Conservation (phyloP, 2,113 vertebrate species). For the Dromas ardeola region DNA sequence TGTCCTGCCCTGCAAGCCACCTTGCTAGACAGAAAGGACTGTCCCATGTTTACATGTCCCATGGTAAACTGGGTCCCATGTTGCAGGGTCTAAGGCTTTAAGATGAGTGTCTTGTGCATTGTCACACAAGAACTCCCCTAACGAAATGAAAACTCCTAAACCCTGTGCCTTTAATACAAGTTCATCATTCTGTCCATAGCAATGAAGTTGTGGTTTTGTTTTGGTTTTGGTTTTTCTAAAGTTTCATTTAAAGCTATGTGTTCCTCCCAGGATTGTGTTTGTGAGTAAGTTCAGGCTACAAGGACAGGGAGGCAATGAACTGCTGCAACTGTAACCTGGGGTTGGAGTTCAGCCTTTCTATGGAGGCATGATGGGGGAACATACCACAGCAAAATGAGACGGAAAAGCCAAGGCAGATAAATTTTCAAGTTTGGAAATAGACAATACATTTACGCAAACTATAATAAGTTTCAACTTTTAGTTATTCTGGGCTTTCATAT, state of each 20-base stretch:
- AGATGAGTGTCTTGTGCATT: not conserved
- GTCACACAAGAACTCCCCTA: not conserved
- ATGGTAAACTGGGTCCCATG: not conserved
- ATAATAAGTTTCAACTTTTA: not conserved
- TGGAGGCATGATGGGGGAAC: accelerated
- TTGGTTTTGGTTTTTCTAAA: not conserved
- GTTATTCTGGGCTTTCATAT: not conserved
- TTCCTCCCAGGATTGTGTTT: not conserved
- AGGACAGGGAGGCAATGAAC: not conserved
- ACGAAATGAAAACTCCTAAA: not conserved
- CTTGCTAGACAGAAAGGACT: not conserved
- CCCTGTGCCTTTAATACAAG: not conserved
- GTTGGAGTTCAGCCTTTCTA: not conserved
- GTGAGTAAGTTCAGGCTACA: not conserved
- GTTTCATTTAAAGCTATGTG: not conserved
- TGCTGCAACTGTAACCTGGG: not conserved
- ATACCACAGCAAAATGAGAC: not conserved
- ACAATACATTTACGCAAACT: not conserved
- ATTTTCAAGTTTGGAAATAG: not conserved
- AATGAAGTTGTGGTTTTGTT: not conserved
- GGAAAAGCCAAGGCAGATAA: not conserved
- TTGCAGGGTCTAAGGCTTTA: not conserved
- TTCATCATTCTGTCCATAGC: not conserved
- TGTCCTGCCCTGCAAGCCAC: not conserved
- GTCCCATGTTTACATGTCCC: not conserved